Evolutionary conservation across 2,113 vertebrate species (phyloP), one percentile per base, ranked within the genome.

Genomic region (Cromileptes altivelis): DNA sequence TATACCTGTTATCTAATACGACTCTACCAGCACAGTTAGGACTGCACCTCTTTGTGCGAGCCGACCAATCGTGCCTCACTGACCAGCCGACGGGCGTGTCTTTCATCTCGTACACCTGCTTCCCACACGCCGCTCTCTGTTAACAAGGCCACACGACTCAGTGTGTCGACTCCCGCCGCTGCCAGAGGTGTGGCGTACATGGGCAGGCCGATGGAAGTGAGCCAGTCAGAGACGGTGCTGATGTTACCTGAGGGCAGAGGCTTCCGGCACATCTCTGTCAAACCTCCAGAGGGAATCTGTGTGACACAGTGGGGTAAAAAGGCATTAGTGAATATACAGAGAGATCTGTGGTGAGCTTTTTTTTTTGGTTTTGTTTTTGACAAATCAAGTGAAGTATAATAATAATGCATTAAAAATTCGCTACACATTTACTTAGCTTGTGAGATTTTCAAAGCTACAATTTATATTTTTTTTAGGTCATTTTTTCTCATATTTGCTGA

Each of bases 231-330:
- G 79, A 99, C 87, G 0, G 97, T 97, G 6, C 92, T 93, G 74
- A 97, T 86, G 79, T 95, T 95, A 69, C 96, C 95, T 0, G 96
- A 96, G 52, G 97, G 95, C 6, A 95, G 75, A 18, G 97, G 95
- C 91, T 97, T 99, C 62, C 97, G 95, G 86, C 96, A 97, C 92
- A 98, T 97, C 90, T 99, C 98, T 0, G 97, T 99, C 88, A 97
- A 95, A 69, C 97, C 98, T 56, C 97, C 97, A 1, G 97, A 99
- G 18, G 98, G 98, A 92, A 99, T 99, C 98, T 99, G 91, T 58
- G 76, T 0, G 82, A 68, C 52, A 80, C 21, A 30, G 6, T 0
- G 37, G 17, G 30, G 61, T 4, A 14, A 18, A n/a, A 64, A 79
- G 14, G 12, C 6, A 53, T 65, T 19, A 47, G 3, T 19, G 42